phyloP scores from a whole-genome alignment of 2,797 vertebrate species.

The Oryzias dopingdopingensis region DNA sequence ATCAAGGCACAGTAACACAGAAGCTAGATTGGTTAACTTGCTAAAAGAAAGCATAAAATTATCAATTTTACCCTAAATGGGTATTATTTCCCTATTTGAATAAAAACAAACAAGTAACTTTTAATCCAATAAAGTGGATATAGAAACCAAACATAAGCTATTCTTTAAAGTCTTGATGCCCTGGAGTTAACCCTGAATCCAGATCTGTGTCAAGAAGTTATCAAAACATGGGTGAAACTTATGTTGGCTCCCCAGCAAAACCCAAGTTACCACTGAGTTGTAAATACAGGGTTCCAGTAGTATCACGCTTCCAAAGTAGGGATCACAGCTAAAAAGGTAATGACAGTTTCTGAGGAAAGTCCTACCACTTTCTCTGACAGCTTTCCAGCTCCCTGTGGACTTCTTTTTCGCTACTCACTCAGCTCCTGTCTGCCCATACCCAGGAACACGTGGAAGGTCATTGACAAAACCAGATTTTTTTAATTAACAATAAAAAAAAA shows the following conservation, averaged over 20 bases:
- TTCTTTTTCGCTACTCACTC: conserved; percentile 61
- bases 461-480: too few species aligned
- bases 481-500: not conserved
- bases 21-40: conserved; percentile 36
- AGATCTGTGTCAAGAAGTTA: conserved; percentile 62
- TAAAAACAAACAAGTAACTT: too few species aligned
- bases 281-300: conserved; percentile 71
- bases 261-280: conserved; percentile 59
- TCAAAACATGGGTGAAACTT: conserved; percentile 68
- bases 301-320: conserved; percentile 74
- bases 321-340: conserved; percentile 65
- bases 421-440: conserved; percentile 50
- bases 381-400: conserved; percentile 49
- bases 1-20: conserved; percentile 54
- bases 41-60: conserved; percentile 25
- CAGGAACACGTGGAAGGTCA: conserved; percentile 37
- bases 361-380: conserved; percentile 65
- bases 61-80: too few species aligned
- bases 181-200: conserved; percentile 45
- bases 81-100: too few species aligned
- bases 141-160: too few species aligned
- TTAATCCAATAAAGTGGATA: too few species aligned
- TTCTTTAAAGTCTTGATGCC: conserved; percentile 26
- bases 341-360: conserved; percentile 73
- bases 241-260: conserved; percentile 55